Evolutionary conservation across 2,113 vertebrate genomes (phyloP).

Genomic region (Podarcis raffonei): DNA sequence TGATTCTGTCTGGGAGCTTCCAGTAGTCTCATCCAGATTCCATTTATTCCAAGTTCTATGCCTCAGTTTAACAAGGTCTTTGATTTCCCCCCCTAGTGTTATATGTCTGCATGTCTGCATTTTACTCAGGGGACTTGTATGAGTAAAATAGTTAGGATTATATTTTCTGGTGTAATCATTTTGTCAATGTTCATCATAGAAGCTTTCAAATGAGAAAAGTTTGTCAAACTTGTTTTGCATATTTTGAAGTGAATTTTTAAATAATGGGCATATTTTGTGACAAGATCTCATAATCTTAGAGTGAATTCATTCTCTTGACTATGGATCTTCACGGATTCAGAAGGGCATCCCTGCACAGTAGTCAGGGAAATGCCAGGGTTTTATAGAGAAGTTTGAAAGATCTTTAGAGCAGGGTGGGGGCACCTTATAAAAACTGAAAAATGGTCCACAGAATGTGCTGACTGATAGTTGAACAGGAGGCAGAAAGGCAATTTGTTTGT

Average conservation of each 20-base stretch:
- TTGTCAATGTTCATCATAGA: slow-evolving; percentile 3
- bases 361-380: not conserved
- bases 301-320: not conserved
- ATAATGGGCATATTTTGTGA: not conserved
- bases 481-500: no score
- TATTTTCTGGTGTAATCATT: not conserved
- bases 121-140: not conserved
- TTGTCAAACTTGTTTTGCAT: not conserved
- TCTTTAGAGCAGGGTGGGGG: not conserved
- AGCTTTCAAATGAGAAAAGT: not conserved
- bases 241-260: not conserved
- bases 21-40: slow-evolving; percentile 20
- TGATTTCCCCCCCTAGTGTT: not conserved
- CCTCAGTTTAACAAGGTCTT: not conserved
- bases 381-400: not conserved
- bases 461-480: not conserved
- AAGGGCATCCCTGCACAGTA: not conserved
- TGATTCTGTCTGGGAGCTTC: not conserved
- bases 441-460: not conserved
- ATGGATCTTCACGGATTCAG: not conserved
- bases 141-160: not conserved
- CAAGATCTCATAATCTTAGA: not conserved
- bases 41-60: not conserved
- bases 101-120: not conserved
- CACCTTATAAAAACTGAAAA: not conserved